Percentiles rank a stretch among this genome's conserved stretches.
These are phyloP conservation scores for Eubucco bourcierii DNA, from an alignment of 2,113 vertebrate genomes.

Conservation along the genomic window DNA sequence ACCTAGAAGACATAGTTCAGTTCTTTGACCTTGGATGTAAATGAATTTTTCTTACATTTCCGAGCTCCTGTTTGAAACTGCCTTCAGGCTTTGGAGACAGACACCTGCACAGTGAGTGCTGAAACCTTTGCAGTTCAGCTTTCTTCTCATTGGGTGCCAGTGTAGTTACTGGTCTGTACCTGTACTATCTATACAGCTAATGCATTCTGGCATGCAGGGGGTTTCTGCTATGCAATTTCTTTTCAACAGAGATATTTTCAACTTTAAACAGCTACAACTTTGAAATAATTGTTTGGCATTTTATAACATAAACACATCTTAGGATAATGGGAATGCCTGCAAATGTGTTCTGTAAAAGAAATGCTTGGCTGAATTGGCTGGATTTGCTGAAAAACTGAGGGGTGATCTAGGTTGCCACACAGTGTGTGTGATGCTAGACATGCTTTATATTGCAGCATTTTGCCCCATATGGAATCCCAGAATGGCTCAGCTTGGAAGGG, in stretches of 20 bases:
- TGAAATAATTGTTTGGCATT: neutral
- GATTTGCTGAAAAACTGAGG: neutral
- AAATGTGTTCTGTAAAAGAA: neutral
- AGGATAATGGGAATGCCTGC: neutral
- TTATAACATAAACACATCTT: neutral
- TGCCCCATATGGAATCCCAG: neutral
- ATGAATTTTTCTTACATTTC: neutral
- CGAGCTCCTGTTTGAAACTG: neutral
- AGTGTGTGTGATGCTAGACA: neutral
- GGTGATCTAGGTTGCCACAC: neutral
- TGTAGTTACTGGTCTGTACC: neutral
- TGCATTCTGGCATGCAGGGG: neutral
- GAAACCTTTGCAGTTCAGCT: neutral
- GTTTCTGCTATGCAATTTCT: neutral
- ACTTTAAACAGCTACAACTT: neutral
- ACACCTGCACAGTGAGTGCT: neutral
- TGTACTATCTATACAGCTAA: neutral
- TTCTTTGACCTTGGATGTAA: neutral
- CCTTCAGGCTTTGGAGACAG: neutral
- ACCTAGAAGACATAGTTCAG: neutral
- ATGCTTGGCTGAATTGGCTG: neutral
- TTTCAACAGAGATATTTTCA: neutral
- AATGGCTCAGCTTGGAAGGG: no score
- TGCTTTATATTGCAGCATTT: neutral
- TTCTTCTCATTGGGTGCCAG: neutral